phyloP scores from a whole-genome alignment of 1,140 invertebrate genomes.

The Himalopsyche phryganea region DNA sequence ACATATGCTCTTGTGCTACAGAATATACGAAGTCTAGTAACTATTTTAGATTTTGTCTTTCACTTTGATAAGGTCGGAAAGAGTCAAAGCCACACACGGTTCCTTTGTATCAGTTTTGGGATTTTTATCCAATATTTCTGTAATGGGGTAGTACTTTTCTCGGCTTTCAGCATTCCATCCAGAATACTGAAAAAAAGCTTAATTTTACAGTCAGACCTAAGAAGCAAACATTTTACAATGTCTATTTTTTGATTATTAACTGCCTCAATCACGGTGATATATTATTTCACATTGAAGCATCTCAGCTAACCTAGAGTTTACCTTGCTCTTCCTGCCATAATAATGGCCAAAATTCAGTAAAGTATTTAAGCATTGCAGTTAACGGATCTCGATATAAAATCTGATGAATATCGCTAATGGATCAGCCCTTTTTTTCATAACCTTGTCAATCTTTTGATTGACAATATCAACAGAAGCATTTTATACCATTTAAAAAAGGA shows the following conservation, averaged over 20 bases:
- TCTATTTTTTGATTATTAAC: neutral
- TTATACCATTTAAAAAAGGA: no score
- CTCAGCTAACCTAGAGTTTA: no score
- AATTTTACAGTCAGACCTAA: conserved; percentile 11
- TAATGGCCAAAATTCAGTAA: no score
- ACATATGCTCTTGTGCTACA: no score
- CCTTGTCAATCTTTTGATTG: no score
- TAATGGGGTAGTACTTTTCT: conserved; percentile 61
- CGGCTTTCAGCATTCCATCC: conserved; percentile 66
- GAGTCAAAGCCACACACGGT: conserved; percentile 53
- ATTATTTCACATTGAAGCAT: conserved; percentile 1
- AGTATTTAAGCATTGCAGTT: no score
- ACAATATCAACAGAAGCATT: no score
- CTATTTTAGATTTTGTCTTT: conserved; percentile 42
- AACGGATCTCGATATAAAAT: no score
- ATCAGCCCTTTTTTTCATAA: no score
- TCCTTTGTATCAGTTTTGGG: conserved; percentile 51
- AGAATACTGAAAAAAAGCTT: conserved; percentile 61
- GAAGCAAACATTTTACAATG: neutral
- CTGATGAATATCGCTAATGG: no score
- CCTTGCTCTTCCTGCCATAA: no score
- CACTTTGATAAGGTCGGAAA: conserved; percentile 53
- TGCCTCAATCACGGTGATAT: neutral
- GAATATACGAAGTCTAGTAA: no score
- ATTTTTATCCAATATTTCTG: conserved; percentile 52